Evolutionary conservation across 2,113 vertebrate species (phyloP).

Genomic region (Dromaius novaehollandiae): DNA sequence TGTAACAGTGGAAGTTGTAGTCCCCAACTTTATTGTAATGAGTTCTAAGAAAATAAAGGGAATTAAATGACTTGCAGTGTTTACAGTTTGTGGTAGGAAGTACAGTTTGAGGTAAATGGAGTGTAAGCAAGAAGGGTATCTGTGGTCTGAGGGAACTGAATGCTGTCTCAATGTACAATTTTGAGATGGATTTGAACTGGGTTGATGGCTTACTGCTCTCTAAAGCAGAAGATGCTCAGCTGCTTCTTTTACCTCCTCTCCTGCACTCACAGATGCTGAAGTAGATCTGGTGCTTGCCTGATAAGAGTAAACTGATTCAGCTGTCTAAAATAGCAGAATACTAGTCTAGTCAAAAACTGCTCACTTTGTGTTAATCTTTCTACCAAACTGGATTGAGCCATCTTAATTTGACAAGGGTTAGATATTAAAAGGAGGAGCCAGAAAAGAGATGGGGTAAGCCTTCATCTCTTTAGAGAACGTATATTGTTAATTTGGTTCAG

Average conservation of each 20-base stretch:
- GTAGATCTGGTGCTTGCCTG: not conserved
- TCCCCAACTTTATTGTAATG: not conserved
- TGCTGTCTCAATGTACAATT: not conserved
- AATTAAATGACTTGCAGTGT: not conserved
- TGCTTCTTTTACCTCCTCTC: not conserved
- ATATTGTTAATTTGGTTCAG: not conserved
- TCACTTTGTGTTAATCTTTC: not conserved
- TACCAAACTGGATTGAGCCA: not conserved
- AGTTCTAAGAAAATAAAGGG: not conserved
- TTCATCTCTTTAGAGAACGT: not conserved
- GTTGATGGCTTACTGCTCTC: not conserved
- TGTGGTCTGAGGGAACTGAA: not conserved
- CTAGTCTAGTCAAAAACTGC: not conserved
- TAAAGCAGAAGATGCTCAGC: not conserved
- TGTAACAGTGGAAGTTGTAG: not conserved
- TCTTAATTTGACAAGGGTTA: not conserved
- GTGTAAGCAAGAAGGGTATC: fast-evolving
- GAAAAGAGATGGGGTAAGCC: not conserved
- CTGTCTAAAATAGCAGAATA: not conserved
- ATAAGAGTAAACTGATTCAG: not conserved
- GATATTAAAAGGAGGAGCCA: not conserved
- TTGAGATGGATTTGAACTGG: not conserved
- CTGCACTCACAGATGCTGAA: not conserved
- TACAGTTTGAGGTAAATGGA: not conserved
- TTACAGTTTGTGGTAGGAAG: not conserved